These are phyloP conservation scores for Chymomyza costata DNA, from an alignment of 1,140 invertebrate species.

Conservation along the genomic window DNA sequence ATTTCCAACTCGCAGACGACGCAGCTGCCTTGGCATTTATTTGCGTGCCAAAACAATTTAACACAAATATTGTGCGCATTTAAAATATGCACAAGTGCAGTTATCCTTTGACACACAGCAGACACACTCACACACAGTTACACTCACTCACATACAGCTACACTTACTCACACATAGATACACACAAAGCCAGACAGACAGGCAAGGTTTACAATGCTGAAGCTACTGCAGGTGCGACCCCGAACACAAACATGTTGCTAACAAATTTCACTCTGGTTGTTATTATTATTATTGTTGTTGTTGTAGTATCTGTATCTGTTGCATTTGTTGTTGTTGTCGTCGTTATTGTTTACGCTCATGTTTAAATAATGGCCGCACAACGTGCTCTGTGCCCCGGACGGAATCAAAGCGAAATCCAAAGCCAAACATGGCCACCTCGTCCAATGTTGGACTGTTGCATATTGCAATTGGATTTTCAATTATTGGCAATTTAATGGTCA, in stretches of 20 bases:
- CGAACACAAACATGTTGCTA: constrained; percentile 31
- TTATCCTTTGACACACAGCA: constrained; percentile 64
- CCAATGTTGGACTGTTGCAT: constrained; percentile 29
- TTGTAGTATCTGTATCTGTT: too few relatives aligned
- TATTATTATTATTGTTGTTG: constrained; percentile 16
- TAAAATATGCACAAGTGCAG: constrained; percentile 68
- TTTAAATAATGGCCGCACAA: constrained; percentile 70
- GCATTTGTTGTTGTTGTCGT: constrained; percentile 58
- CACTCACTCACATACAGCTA: constrained; percentile 25
- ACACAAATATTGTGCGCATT: constrained; percentile 68
- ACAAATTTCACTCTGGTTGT: constrained; percentile 54
- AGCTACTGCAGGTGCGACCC: constrained; percentile 21
- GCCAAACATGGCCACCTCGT: not conserved
- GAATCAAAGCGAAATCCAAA: too few relatives aligned
- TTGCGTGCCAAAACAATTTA: constrained; percentile 74
- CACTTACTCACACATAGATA: not conserved
- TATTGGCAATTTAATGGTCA: constrained; percentile 69
- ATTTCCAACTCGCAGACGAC: constrained; percentile 16
- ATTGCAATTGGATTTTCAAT: constrained; percentile 68
- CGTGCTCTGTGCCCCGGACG: constrained; percentile 41
- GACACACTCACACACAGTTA: constrained; percentile 27
- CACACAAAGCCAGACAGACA: too few relatives aligned
- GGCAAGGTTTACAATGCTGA: too few relatives aligned
- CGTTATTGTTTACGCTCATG: constrained; percentile 72
- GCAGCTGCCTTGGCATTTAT: constrained; percentile 63